Percentiles rank a stretch among this genome's conserved stretches.
Evolutionary conservation across 2,797 vertebrate species (phyloP).

Genomic region (Chelonia mydas): DNA sequence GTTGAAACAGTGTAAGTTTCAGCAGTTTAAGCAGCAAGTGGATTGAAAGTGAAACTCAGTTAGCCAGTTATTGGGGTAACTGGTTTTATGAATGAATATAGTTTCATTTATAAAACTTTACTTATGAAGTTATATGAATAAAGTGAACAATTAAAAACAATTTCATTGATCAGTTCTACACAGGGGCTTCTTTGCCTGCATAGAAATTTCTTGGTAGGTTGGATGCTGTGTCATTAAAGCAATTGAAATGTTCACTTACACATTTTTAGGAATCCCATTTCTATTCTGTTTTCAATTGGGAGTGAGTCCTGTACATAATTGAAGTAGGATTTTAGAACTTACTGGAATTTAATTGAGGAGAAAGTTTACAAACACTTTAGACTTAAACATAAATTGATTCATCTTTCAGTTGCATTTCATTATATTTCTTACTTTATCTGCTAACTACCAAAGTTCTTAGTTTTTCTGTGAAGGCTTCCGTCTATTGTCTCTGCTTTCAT

Average conservation of each 20-base stretch:
- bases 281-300: not conserved
- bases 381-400: not conserved
- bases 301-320: not conserved
- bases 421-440: not conserved
- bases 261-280: not conserved
- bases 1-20: too few species aligned
- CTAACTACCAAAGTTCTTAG: not conserved
- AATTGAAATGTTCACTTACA: not conserved
- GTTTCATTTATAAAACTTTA: too few species aligned
- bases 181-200: not conserved
- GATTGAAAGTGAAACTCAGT: too few species aligned
- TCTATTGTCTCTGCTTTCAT: not conserved
- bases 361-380: not conserved
- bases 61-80: too few species aligned
- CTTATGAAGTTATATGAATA: too few species aligned
- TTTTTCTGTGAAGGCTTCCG: not conserved
- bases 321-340: not conserved
- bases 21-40: too few species aligned
- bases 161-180: too few species aligned
- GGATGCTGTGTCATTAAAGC: not conserved
- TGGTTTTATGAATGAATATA: too few species aligned
- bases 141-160: too few species aligned
- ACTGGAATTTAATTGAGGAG: not conserved
- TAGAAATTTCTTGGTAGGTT: not conserved
- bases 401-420: not conserved